These are phyloP conservation scores for Cotesia glomerata DNA, from an alignment of 1,140 invertebrate species.

Conservation along the genomic window DNA sequence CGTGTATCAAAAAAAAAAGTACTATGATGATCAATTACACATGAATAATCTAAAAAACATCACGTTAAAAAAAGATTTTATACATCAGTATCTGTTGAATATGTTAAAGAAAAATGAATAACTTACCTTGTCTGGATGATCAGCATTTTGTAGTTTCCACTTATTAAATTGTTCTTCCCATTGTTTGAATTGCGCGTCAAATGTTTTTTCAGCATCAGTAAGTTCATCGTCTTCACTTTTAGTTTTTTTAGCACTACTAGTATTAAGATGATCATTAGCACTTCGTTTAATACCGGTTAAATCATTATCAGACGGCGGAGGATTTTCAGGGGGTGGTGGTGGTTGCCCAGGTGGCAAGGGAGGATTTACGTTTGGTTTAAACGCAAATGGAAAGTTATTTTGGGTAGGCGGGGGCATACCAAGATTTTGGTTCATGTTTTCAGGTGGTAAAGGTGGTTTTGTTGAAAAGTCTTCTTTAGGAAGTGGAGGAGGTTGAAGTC, in stretches of 20 bases:
- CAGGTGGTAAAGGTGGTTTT: conserved; percentile 58
- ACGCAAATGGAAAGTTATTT: conserved; percentile 54
- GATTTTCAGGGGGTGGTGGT: conserved; percentile 62
- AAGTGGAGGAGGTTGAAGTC: conserved; percentile 56
- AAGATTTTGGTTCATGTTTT: conserved; percentile 42
- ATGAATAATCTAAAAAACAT: no score
- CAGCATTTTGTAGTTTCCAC: conserved; percentile 83
- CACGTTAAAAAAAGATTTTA: not conserved
- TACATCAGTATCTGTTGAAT: not conserved
- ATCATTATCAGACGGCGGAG: conserved; percentile 59
- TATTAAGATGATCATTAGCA: conserved; percentile 40
- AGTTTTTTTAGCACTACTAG: conserved; percentile 55
- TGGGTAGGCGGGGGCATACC: conserved; percentile 55
- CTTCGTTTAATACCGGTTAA: conserved; percentile 41
- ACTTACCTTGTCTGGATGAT: conserved; percentile 81
- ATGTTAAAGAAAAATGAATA: not conserved
- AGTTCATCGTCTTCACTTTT: conserved; percentile 61
- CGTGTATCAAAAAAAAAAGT: not conserved
- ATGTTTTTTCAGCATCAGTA: conserved; percentile 76
- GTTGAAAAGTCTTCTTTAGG: conserved; percentile 51
- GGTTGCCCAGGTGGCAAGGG: conserved; percentile 49
- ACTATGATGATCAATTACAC: not conserved
- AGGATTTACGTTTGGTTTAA: conserved; percentile 39
- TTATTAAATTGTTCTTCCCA: conserved; percentile 86
- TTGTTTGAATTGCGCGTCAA: conserved; percentile 81